These are phyloP conservation scores for Salminus brasiliensis DNA, from an alignment of 2,113 vertebrate species.

Conservation along the genomic window DNA sequence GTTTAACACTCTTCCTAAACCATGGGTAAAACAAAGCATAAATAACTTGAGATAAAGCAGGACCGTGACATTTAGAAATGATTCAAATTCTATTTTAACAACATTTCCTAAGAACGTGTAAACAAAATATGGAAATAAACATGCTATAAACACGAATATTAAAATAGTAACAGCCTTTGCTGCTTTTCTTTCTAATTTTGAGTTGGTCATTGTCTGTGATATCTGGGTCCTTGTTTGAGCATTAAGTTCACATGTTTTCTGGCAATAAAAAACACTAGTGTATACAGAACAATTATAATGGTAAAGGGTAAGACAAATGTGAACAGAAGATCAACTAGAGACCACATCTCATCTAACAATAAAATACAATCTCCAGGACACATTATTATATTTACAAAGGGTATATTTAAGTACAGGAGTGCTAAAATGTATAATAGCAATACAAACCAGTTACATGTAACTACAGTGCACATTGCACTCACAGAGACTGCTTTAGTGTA, in stretches of 20 bases:
- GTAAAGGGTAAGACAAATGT: conserved; percentile 34
- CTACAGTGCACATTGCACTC: not conserved
- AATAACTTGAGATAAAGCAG: conserved; percentile 34
- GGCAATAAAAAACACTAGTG: conserved; percentile 32
- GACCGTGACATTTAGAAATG: no score
- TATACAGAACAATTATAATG: conserved; percentile 21
- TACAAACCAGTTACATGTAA: conserved; percentile 20
- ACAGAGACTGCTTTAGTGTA: conserved; percentile 43
- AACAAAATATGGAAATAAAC: conserved; percentile 38
- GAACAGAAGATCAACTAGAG: conserved; percentile 36
- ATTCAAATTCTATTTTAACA: not conserved
- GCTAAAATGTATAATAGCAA: conserved; percentile 3
- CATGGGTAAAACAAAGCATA: not conserved
- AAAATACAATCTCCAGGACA: not conserved
- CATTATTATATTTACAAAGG: conserved; percentile 46
- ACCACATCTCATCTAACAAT: not conserved
- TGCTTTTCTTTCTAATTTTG: conserved; percentile 44
- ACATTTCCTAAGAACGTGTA: not conserved
- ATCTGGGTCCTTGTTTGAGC: not conserved
- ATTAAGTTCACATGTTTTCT: conserved; percentile 34
- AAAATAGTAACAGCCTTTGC: conserved; percentile 36
- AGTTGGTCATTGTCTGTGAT: not conserved
- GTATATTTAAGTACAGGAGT: conserved; percentile 28
- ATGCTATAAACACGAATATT: conserved; percentile 33
- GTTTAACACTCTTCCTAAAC: conserved; percentile 48